These are phyloP conservation scores for Ceuthmochares aereus DNA, from an alignment of 2,113 vertebrate species.

Conservation along the genomic window DNA sequence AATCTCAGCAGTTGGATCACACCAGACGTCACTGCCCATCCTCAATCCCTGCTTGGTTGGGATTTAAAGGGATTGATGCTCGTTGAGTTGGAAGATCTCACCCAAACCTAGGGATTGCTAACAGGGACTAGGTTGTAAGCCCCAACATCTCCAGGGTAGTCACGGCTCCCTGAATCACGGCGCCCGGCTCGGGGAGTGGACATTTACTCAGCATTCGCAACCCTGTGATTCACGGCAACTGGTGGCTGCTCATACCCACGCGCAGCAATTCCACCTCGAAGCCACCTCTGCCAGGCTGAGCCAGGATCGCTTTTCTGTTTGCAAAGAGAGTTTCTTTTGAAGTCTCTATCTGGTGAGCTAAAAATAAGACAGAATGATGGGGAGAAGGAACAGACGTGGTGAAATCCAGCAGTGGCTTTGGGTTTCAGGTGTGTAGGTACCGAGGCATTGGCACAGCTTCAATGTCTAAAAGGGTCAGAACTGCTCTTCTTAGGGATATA, in stretches of 20 bases:
- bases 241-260: neutral
- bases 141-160: neutral
- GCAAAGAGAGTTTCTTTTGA: neutral
- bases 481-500: neutral
- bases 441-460: neutral
- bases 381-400: neutral
- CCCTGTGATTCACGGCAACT: neutral
- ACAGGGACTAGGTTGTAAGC: neutral
- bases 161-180: neutral
- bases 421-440: no score
- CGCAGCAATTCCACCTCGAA: neutral
- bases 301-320: neutral
- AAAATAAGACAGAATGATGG: neutral
- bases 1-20: neutral
- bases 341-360: neutral
- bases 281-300: neutral
- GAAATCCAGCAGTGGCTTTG: neutral
- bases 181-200: neutral
- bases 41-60: fast-evolving
- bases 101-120: neutral
- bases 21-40: neutral
- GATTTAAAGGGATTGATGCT: fast-evolving
- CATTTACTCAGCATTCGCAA: neutral
- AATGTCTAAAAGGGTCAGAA: neutral
- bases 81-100: neutral